Conservation (phyloP, 1,140 invertebrate species). For the Watersipora subatra region DNA sequence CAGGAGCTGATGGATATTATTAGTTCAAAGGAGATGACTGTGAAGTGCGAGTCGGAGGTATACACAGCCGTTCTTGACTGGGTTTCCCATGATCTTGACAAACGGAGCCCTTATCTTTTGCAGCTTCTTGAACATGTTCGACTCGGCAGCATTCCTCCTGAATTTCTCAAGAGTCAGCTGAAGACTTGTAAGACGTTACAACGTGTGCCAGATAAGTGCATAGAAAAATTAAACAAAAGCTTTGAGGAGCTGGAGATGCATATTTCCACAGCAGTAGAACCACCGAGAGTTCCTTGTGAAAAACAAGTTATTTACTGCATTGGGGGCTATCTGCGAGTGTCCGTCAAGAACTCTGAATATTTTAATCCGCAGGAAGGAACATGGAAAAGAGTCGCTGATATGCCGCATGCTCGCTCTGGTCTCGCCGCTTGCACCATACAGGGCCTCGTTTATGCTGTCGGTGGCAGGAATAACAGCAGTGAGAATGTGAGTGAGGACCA, state of each 20-base stretch:
- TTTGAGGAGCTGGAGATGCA: slow-evolving; percentile 53
- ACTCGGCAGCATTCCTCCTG: slow-evolving; percentile 78
- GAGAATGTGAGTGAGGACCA: slow-evolving; percentile 55
- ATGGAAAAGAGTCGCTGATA: slow-evolving; percentile 62
- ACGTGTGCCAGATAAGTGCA: slow-evolving; percentile 62
- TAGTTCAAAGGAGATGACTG: slow-evolving; percentile 72
- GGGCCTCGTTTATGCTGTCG: slow-evolving; percentile 74
- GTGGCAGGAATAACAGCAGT: slow-evolving; percentile 68
- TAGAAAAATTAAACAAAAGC: slow-evolving; percentile 74
- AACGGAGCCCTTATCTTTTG: slow-evolving; percentile 67
- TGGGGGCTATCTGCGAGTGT: slow-evolving; percentile 72
- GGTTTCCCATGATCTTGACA: slow-evolving; percentile 73
- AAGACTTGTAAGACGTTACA: slow-evolving; percentile 69
- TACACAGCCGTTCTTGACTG: slow-evolving; percentile 81
- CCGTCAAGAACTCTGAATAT: slow-evolving; percentile 68
- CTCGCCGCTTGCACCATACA: slow-evolving; percentile 48
- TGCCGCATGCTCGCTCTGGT: slow-evolving; percentile 70
- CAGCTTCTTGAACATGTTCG: slow-evolving; percentile 70
- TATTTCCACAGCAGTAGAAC: slow-evolving; percentile 25
- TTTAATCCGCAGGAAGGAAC: slow-evolving; percentile 70
- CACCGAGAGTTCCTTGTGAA: slow-evolving; percentile 23
- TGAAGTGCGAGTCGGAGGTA: slow-evolving; percentile 72
- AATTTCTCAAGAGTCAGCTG: slow-evolving; percentile 78
- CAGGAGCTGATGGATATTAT: slow-evolving; percentile 66
- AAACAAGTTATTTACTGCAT: slow-evolving; percentile 66